Base-by-base conservation (phyloP, 2,113 vertebrate genomes). In the Xiphophorus hellerii region DNA sequence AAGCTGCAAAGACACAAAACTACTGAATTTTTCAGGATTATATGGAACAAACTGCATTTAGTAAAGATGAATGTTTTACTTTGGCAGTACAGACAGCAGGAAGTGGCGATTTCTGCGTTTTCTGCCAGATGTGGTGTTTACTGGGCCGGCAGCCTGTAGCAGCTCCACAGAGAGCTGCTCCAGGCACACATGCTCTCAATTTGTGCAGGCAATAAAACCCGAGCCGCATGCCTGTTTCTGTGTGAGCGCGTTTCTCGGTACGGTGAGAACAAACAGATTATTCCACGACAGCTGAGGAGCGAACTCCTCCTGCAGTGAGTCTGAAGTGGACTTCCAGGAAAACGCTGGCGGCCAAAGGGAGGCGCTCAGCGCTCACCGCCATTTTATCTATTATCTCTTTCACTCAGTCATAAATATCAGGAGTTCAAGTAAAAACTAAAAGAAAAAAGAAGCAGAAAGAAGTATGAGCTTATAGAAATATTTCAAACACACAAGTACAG, bases 301-400 rank as follows among this genome's bases (percentile, higher is more conserved):
- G 66, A 86, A 60, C 73, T 82, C 0, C 33, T n/a, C 69, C 78
- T 65, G 66, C 78, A 68, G 81, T 84, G 13, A 77, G 75, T 73
- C 29, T 15, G 78, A 44, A 78, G 84, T n/a, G 1, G 48, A 82
- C 74, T 90, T 92, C 87, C 76, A 91, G 88, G 90, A 91, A 93
- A 81, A 62, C 0, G 63, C 62, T 29, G 75, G 61, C 48, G 39
- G 68, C 74, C 31, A 33, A 5, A 33, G 31, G 6, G 31, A 33
- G 31, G 5, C 31, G 31, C 35, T 37, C 35, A 0, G 35, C 2
- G 35, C 35, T 35, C 35, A 11, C 2, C 35, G 35, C 10, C 35
- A 37, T 37, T 11, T 37, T 37, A 12, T 37, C 35, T 37, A 2
- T 11, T 11, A 11, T 37, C 0, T 37, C 10, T 12, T 2, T 11